Evolutionary conservation across 92 coral and sea anemone species (phyloP), one percentile per base, ranked within the genome.

Genomic region (Phenganax marumi): DNA sequence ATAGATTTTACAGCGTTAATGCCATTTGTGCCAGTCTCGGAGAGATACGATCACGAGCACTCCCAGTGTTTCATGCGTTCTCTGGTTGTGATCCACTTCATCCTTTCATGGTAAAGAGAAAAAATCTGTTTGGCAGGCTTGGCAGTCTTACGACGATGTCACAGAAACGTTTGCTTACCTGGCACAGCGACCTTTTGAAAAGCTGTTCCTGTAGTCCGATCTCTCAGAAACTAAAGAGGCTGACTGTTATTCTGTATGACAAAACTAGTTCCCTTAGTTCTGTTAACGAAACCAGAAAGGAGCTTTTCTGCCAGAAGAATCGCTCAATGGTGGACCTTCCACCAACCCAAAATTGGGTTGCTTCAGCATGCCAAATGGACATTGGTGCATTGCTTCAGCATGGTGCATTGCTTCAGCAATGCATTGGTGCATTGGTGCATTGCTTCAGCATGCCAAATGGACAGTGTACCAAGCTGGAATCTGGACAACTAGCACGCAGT

Each of bases 21-120:
- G 43, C 56, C 69, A 77, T 84, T 10, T 62, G 10, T 33, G 62
- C 8, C 66, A 25, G 16, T 55, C 80, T 83, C 14, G 80, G 82
- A 25, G 81, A 73, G 66, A 52, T 55, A 47, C 71, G 49, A 63
- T 77, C 86, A 70, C 52, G 57, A 71, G 58, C 79, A 65, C 81
- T 72, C 26, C 86, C 81, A 33, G 70, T 83, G 61, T 84, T 84
- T 65, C 84, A 84, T 55, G 63, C 87, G 25, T 54, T 84, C 43
- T 63, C 64, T 16, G 87, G 87, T 0, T 84, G 76, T 55, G 87
- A 76, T 55, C 76, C 87, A n/a, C 63, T 83, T 14, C 65, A 76
- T 8, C 63, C 70, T 26, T 76, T 84, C 51, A 22, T 47, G 16
- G 84, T 68, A 51, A 79, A 68, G 50, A 77, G 14, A 84, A 84